Evolutionary conservation across 1,140 invertebrate species (phyloP).

Genomic region (Drosophila cardini): DNA sequence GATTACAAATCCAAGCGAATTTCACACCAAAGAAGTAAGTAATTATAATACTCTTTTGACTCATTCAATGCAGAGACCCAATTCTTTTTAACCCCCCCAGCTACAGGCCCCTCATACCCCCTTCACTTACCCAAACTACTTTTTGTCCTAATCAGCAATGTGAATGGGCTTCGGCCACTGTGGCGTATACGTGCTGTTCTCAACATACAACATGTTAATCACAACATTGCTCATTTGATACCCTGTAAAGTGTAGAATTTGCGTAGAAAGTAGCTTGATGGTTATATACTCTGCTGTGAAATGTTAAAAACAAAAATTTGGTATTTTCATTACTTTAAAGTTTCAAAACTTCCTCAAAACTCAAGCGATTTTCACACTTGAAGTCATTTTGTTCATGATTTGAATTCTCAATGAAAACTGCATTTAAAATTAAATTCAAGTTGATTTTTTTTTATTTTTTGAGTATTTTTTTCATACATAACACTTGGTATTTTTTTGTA

Average conservation of each 20-base stretch:
- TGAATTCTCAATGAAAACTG: no score
- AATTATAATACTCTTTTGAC: constrained; percentile 5
- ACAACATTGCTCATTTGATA: constrained; percentile 49
- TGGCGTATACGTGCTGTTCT: constrained; percentile 68
- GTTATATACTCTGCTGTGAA: no score
- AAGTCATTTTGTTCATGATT: no score
- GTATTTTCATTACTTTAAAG: no score
- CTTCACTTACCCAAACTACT: not conserved
- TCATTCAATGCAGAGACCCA: constrained; percentile 8
- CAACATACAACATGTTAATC: constrained; percentile 24
- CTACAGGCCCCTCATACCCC: no score
- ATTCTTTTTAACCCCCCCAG: not conserved
- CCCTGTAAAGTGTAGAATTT: no score
- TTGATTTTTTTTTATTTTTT: not conserved
- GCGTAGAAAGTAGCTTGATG: no score
- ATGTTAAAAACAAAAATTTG: no score
- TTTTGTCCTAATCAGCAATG: constrained; percentile 47
- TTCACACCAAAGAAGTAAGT: constrained; percentile 62
- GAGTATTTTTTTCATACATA: not conserved
- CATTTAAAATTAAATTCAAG: no score
- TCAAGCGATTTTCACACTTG: no score
- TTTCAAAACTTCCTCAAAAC: no score
- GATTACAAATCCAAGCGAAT: constrained; percentile 56
- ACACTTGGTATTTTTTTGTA: not conserved
- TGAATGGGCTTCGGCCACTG: constrained; percentile 53